These are phyloP conservation scores for Regulus satrapa DNA, from an alignment of 2,113 vertebrate species.

Conservation along the genomic window DNA sequence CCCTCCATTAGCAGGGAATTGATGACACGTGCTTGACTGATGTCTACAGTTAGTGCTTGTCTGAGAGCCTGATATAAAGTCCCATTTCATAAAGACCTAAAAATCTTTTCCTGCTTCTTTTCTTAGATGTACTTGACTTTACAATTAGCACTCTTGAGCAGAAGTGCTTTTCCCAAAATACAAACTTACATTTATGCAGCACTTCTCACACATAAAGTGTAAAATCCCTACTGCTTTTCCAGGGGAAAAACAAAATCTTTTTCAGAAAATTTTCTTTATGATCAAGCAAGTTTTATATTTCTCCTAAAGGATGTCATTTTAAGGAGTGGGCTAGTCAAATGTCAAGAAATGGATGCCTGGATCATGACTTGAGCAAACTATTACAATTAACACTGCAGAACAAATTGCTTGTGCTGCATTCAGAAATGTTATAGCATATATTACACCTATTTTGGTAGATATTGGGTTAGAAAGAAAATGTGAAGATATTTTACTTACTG, in stretches of 20 bases:
- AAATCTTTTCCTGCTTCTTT: neutral
- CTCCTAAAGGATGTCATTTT: neutral
- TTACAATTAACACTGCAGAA: neutral
- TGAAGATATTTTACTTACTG: conserved; percentile 78
- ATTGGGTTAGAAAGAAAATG: neutral
- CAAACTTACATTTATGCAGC: neutral
- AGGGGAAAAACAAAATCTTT: neutral
- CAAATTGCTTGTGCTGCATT: neutral
- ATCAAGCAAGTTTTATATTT: neutral
- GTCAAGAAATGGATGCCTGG: neutral
- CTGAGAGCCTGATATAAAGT: neutral
- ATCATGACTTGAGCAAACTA: neutral
- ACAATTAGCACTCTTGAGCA: neutral
- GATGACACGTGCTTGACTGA: neutral
- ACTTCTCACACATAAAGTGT: neutral
- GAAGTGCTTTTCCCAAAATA: neutral
- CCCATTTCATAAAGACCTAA: neutral
- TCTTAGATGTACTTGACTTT: neutral
- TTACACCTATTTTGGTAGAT: neutral
- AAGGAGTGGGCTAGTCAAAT: neutral
- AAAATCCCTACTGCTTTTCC: neutral
- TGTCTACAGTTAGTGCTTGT: neutral
- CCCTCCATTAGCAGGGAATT: neutral
- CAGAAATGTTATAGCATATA: neutral
- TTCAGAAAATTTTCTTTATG: neutral